Percentiles rank a stretch among this genome's conserved stretches.
phyloP scores from a whole-genome alignment of 2,888 invertebrate genomes.

The Listrodromus nycthemerus region DNA sequence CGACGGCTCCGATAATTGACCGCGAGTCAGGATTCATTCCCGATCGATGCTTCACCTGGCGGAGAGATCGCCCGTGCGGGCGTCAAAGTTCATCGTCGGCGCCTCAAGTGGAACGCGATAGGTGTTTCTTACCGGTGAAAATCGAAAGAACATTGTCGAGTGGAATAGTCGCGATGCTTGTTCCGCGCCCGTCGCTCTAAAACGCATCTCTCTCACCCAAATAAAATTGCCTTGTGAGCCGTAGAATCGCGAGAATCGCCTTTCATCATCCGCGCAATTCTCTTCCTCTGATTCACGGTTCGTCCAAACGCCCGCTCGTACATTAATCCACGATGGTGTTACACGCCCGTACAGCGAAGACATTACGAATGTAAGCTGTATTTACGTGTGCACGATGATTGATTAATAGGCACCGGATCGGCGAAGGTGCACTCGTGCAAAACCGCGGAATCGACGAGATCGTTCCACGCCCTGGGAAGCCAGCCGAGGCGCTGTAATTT shows the following conservation, averaged over 20 bases:
- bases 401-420: slow-evolving; percentile 57
- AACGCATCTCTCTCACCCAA: no score
- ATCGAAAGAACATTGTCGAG: no score
- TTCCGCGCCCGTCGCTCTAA: no score
- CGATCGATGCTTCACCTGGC: no score
- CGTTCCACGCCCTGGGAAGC: slow-evolving; percentile 63
- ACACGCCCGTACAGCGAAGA: not conserved
- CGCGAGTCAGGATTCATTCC: no score
- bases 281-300: slow-evolving; percentile 63
- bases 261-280: slow-evolving; percentile 68
- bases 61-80: no score
- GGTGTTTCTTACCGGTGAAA: no score
- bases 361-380: slow-evolving; percentile 62
- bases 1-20: no score
- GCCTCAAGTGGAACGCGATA: no score
- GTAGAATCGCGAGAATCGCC: slow-evolving; percentile 64
- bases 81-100: no score
- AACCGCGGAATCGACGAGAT: slow-evolving; percentile 46
- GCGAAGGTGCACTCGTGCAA: slow-evolving; percentile 64
- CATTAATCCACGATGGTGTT: not conserved
- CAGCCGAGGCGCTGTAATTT: slow-evolving; percentile 57
- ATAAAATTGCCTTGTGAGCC: slow-evolving; percentile 48
- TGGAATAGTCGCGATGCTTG: no score
- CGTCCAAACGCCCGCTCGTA: slow-evolving; percentile 23
- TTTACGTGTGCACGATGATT: slow-evolving; percentile 61